Conservation (phyloP, 2,888 invertebrate species). For the Tethea ocularis region DNA sequence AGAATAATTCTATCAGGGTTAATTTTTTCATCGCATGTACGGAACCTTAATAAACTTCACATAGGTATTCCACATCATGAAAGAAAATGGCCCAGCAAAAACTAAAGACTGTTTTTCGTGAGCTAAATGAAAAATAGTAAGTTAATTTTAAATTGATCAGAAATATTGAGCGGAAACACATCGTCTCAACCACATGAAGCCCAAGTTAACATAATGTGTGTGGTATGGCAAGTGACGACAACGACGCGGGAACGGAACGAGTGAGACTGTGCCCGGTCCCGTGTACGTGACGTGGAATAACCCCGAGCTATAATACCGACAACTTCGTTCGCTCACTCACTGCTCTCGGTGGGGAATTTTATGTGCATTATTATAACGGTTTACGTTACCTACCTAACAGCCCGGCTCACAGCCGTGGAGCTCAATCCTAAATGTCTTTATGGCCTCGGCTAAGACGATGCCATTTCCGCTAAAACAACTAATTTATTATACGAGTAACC, state of each 20-base stretch:
- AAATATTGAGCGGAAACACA: neutral
- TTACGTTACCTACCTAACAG: slow-evolving; percentile 46
- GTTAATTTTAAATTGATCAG: neutral
- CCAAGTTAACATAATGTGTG: slow-evolving; percentile 29
- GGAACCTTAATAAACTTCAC: too few relatives aligned
- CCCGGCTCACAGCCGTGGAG: slow-evolving; percentile 41
- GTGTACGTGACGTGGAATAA: slow-evolving; percentile 73
- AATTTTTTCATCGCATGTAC: too few relatives aligned
- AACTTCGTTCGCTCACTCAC: slow-evolving; percentile 62
- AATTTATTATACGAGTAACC: slow-evolving; percentile 55
- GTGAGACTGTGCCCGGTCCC: slow-evolving; percentile 40
- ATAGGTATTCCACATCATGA: neutral
- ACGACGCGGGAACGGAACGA: slow-evolving; percentile 24
- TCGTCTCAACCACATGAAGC: slow-evolving; percentile 21
- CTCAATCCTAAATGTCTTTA: slow-evolving; percentile 67
- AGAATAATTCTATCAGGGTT: too few relatives aligned
- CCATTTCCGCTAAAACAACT: slow-evolving; percentile 61
- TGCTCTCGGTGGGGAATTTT: slow-evolving; percentile 64
- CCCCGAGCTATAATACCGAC: slow-evolving; percentile 60
- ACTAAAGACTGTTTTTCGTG: too few relatives aligned
- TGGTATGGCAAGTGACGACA: slow-evolving; percentile 20
- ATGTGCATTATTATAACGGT: slow-evolving; percentile 69
- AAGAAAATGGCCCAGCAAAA: neutral
- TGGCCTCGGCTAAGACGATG: slow-evolving; percentile 54
- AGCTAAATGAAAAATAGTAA: too few relatives aligned